Conservation (phyloP, 1,140 invertebrate genomes). For the Drosophila orena region DNA sequence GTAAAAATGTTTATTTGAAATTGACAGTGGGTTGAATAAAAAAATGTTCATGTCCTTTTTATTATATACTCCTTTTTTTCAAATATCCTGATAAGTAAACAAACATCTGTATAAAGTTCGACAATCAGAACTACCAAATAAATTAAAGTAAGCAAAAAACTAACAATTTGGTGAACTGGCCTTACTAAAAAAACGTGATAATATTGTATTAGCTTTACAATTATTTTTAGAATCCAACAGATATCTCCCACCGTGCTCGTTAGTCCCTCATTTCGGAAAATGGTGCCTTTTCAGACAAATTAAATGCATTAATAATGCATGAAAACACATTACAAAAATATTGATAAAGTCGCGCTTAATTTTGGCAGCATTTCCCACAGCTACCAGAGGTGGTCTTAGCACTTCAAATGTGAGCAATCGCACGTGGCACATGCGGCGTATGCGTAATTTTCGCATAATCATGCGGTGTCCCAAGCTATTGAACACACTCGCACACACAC, state of each 20-base stretch:
- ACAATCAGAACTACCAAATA: too few relatives aligned
- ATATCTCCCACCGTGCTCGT: slow-evolving; percentile 25
- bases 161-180: too few relatives aligned
- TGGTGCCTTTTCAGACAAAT: slow-evolving; percentile 70
- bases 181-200: too few relatives aligned
- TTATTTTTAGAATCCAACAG: not conserved
- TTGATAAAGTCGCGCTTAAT: slow-evolving; percentile 65
- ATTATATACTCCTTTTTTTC: not conserved
- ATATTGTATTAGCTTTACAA: too few relatives aligned
- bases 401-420: slow-evolving; percentile 76
- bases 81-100: not conserved
- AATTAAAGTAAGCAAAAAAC: too few relatives aligned
- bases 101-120: too few relatives aligned
- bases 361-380: slow-evolving; percentile 40
- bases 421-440: slow-evolving; percentile 66
- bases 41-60: not conserved
- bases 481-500: slow-evolving; percentile 54
- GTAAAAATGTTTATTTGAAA: slow-evolving; percentile 33
- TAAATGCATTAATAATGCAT: slow-evolving; percentile 80
- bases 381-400: slow-evolving; percentile 48
- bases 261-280: slow-evolving; percentile 29
- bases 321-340: slow-evolving; percentile 54
- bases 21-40: slow-evolving; percentile 6
- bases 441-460: slow-evolving; percentile 81
- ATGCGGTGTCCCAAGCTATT: slow-evolving; percentile 65